Evolutionary conservation across 30 jellyfish, hydroid and myxozoan genomes (phyloP), one percentile per base, ranked within the genome.

Genomic region (Pelagia noctiluca): DNA sequence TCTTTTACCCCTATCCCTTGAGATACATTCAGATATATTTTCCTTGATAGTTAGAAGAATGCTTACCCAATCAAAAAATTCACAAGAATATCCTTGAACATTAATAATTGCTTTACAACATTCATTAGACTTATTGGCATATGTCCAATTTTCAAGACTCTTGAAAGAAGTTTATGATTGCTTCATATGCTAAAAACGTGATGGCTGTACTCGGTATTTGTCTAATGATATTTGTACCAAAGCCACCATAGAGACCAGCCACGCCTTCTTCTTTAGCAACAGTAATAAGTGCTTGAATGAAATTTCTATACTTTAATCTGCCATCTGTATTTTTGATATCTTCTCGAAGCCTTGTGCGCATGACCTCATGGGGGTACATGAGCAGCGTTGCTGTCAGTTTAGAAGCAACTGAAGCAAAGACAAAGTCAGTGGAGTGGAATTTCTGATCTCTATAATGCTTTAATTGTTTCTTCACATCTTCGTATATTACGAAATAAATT

Each of bases 301-400:
- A 85, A 38, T 84, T 78, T 19, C 92, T 71, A 54, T 92, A 92
- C 72, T 80, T 79, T 24, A 64, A 57, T 63, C 85, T 46, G 24
- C 98, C 98, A 61, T 64, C 57, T 1, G 60, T 57, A 35, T 83
- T 94, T 34, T 25, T 36, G 29, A 75, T 62, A 46, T 86, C 90
- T 54, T 92, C 97, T n/a, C 98, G 63, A 42, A 92, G 68, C 34
- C 98, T 66, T 22, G 98, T 92, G 3, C 98, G 89, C 26, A 82
- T 90, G 30, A 92, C 98, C 75, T 92, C 98, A 60, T 92, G 98
- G 1, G 98, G 98, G 70, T 92, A 92, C 87, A 80, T 85, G 2
- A 81, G 19, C 22, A 82, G 50, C 8, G 94, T 92, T 38, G 95
- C 96, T 19, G 78, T 25, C 42, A 86, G 48, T 57, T 92, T 92